Evolutionary conservation across 1,140 invertebrate species (phyloP), one percentile per base, ranked within the genome.

Genomic region (Drosophila grimshawi): DNA sequence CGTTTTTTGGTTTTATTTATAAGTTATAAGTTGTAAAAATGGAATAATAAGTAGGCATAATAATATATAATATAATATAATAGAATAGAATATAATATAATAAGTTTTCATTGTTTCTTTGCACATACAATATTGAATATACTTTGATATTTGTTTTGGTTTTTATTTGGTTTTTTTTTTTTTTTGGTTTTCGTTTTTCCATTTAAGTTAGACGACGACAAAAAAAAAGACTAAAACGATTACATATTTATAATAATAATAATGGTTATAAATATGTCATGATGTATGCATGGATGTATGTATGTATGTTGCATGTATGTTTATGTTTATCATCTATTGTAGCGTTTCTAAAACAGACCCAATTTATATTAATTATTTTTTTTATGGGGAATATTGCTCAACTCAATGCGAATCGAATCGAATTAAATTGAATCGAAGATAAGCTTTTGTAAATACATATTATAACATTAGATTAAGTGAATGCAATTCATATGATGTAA

Each of bases 1-100:
- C 61, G 69, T 72, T 62, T 63, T 45, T 78, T 85, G 51, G 68
- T 67, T 86, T 81, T 75, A 71, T 83, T 79, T 70, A 51, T 89
- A 89, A 89, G 85, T 83, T 89, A 76, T 89, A 89, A 89, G 19
- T 89, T 85, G 85, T 89, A 89, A 89, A 89, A 89, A 89, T 89
- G 85, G 85, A 89, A 89, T 89, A 86, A 86, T 86, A 86, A 86
- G 83, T 86, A 86, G 83, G 83, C 83, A 82, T 86, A 86, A 88
- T 89, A 88, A 88, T 88, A 81, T 82, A 85, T 83, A 86, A 86
- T 88, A 80, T 69, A 86, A 86, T 43, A 82, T 86, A 86, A 88
- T 89, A 83, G 83, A 89, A 86, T 81, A 85, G 80, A 86, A 86
- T 88, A 80, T 69, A 86, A 86, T 86, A 88, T 83, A 88, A 88